Base-by-base conservation (phyloP, 2,797 vertebrate genomes). In the Hafferia zeledoni region DNA sequence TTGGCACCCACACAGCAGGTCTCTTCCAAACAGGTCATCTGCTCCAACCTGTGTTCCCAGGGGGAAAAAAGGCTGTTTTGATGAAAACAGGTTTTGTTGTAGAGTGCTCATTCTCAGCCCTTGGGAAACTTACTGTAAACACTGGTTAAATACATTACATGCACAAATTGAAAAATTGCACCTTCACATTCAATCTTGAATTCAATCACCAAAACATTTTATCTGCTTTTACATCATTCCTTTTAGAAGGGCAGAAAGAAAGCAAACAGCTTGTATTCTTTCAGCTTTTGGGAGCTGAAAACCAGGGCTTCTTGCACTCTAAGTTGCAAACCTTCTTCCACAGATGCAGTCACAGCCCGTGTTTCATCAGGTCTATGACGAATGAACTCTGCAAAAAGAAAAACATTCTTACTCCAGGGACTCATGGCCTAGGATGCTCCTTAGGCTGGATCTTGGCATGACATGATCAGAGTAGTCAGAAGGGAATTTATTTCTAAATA, bases 321-420 rank as follows among this genome's bases (percentile, higher is more conserved):
- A 23, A 69, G 22, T 20, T 71, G 37, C 95, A 64, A 91, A 97
- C 95, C 96, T 90, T 96, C 95, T 86, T 96, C 95, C 35, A 61
- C 0, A 22, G 95, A 94, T 33, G 80, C 91, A 25, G 92, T 91
- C n/a, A 67, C 71, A 86, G 72, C 41, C 20, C 2, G 17, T 43
- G 31, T 57, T 71, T 82, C 75, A 43, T 83, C 87, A 63, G 22
- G 55, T 39, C 25, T 25, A 3, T 5, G 80, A 19, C 53, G 71
- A 92, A 76, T 19, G 50, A 93, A 33, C 13, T 80, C 97, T 97
- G 89, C 6, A 81, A 83, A 87, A 87, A 60, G 50, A 90, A 89
- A 69, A 52, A 2, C 7, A 4, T 64, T 56, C 23, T 94, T 82
- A 82, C 8, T 77, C 5, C 37, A 24, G 22, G 49, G 31, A 28